Evolutionary conservation across 1,140 invertebrate genomes (phyloP).

Genomic region (Bombyx mori): DNA sequence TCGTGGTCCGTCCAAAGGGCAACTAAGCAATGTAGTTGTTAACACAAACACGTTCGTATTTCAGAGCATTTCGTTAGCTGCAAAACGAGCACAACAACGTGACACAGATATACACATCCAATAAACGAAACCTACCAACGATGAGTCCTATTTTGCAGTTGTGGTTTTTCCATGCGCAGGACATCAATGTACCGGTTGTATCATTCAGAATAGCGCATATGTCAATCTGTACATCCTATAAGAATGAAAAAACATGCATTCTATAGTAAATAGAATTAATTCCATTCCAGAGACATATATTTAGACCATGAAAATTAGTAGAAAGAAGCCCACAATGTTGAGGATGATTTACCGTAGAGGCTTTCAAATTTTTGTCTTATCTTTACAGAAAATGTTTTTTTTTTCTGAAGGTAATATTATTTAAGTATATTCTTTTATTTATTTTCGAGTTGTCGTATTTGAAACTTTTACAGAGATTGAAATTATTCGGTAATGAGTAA

Average conservation of each 20-base stretch:
- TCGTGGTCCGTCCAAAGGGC: too few species aligned
- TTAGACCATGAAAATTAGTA: conserved; percentile 6
- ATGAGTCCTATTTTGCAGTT: conserved; percentile 95
- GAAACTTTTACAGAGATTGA: too few species aligned
- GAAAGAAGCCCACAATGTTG: conserved; percentile 23
- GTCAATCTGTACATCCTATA: conserved; percentile 92
- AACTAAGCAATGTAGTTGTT: too few species aligned
- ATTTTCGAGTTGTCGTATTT: too few species aligned
- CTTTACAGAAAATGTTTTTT: too few species aligned
- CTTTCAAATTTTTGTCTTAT: conserved; percentile 24
- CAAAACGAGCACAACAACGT: neutral
- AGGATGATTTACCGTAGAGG: conserved; percentile 58
- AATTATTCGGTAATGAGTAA: too few species aligned
- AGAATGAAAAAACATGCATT: conserved; percentile 60
- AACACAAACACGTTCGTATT: too few species aligned
- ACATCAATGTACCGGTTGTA: conserved; percentile 98
- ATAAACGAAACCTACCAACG: conserved; percentile 78
- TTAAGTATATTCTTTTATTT: too few species aligned
- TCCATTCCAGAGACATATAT: neutral
- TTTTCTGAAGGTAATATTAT: too few species aligned
- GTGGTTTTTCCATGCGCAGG: conserved; percentile 97
- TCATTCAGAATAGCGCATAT: conserved; percentile 98
- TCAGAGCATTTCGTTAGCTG: too few species aligned
- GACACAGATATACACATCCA: conserved; percentile 16
- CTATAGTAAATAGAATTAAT: conserved; percentile 22